Percentiles rank a stretch among this genome's conserved stretches.
phyloP scores from a whole-genome alignment of 2,113 vertebrate species.

The Aptenodytes forsteri region DNA sequence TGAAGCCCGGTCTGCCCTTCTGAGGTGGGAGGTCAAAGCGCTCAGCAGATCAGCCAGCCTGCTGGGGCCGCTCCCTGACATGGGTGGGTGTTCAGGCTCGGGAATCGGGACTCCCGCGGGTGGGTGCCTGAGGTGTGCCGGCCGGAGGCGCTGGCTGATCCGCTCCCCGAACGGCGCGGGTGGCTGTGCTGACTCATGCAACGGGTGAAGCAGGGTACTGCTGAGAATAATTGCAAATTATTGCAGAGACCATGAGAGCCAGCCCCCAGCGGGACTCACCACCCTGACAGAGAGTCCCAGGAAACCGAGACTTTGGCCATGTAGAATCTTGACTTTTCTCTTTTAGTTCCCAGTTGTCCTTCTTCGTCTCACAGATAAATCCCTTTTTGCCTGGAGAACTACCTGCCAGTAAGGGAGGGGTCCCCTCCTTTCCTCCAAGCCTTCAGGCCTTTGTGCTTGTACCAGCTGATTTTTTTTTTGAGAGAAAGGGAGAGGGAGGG shows the following conservation, averaged over 20 bases:
- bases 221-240: background rate
- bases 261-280: background rate
- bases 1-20: background rate
- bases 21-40: background rate
- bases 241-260: no score
- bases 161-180: fast-evolving
- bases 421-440: background rate
- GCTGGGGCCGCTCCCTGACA: fast-evolving
- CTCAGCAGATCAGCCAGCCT: background rate
- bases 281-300: background rate
- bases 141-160: background rate
- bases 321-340: background rate
- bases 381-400: background rate
- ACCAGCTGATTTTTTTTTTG: no score
- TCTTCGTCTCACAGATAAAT: background rate
- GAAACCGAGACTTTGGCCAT: background rate
- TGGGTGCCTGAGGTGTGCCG: background rate
- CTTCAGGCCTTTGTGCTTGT: background rate
- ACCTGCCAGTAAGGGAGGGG: background rate
- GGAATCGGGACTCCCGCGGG: fast-evolving
- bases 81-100: fast-evolving
- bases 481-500: background rate
- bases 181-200: background rate
- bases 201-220: background rate
- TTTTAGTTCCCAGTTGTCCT: background rate